Evolutionary conservation across 2,888 invertebrate genomes (phyloP), one percentile per base, ranked within the genome.

Genomic region (Yponomeuta evonymella): DNA sequence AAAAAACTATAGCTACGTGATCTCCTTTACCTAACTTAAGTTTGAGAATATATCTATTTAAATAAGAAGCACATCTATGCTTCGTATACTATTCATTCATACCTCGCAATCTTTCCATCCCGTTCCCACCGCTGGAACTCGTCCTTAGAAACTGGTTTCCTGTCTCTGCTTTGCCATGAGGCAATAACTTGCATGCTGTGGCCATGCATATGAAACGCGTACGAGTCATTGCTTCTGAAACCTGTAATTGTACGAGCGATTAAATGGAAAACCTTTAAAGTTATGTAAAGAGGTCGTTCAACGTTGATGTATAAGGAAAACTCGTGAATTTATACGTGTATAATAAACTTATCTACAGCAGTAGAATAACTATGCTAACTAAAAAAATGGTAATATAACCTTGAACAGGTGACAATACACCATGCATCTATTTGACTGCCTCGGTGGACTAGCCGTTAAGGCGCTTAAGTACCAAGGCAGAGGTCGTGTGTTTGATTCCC

Each of bases 141-240:
- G 64, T 86, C 77, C 73, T 82, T 88, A 0, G 87, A 84, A 48
- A 93, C 76, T 2, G 93, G 86, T 15, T 76, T 79, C 2, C 81
- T 78, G 36, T 87, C 84, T 33, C 83, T 80, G 71, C 79, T 83
- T 71, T 83, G 81, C 78, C 87, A 86, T 0, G 88, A 87, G 1
- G 90, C 86, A 10, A 94, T 76, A 1, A 94, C 87, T 75, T 93
- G 88, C 84, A 93, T 92, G 10, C 82, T 84, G 72, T 87, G 85
- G 0, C 95, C 95, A 74, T 95, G 95, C 76, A 94, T 82, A 75
- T 95, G 94, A 76, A 95, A 94, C 0, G 94, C 94, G 75, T 94
- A 94, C 0, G 93, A 90, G 69, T 84, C 88, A 72, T 93, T 93
- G 74, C 89, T 90, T 71, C 86, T 89, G 65, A 83, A 87, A 75